Percentiles rank a stretch among this genome's conserved stretches.
phyloP scores from a whole-genome alignment of 2,113 vertebrate species.

The Nannospalax galili region DNA sequence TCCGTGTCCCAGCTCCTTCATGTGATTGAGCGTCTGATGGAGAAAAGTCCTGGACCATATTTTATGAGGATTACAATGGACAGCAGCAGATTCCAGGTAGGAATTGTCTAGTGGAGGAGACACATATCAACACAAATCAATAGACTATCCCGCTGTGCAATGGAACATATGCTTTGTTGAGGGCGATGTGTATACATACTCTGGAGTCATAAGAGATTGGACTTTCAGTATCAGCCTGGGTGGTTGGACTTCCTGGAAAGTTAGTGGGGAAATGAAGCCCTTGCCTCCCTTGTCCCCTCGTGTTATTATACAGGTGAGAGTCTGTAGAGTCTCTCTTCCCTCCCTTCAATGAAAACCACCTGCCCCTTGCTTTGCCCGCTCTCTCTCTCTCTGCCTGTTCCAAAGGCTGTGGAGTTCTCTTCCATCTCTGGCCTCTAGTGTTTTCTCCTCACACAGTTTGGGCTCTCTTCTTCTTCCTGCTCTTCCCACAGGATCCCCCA shows the following conservation, averaged over 20 bases:
- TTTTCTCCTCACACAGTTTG: background rate
- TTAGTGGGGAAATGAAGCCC: background rate
- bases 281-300: background rate
- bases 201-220: background rate
- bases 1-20: fast-evolving
- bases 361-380: background rate
- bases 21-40: fast-evolving
- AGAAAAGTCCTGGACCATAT: fast-evolving
- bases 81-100: background rate
- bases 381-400: background rate
- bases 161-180: background rate
- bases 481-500: background rate
- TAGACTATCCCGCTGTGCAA: background rate
- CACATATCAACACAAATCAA: background rate
- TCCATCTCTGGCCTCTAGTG: background rate
- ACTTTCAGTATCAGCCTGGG: background rate
- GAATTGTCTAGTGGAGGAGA: background rate
- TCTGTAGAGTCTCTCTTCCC: background rate
- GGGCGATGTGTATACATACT: no score
- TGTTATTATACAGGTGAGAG: background rate
- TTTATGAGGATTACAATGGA: background rate
- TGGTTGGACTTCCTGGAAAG: background rate
- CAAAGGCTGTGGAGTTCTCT: background rate
- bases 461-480: background rate
- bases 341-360: background rate